Percentiles rank a stretch among this genome's conserved stretches.
phyloP scores from a whole-genome alignment of 1,140 invertebrate species.

The Drusus annulatus region DNA sequence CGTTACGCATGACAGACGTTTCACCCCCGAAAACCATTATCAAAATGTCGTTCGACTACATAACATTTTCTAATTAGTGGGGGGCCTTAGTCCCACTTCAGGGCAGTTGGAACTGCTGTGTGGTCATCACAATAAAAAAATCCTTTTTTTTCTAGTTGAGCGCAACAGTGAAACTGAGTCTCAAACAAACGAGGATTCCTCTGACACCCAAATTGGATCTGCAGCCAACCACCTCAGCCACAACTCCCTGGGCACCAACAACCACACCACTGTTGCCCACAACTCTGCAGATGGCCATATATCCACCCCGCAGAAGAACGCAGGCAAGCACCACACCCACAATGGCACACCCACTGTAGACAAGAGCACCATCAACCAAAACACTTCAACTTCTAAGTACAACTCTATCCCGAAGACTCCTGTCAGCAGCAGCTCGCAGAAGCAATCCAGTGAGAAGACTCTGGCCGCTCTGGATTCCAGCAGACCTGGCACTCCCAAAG shows the following conservation, averaged over 20 bases:
- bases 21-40: no score
- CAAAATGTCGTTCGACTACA: neutral
- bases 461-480: constrained; percentile 66
- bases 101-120: no score
- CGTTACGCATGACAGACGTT: no score
- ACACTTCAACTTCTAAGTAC: constrained; percentile 65
- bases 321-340: constrained; percentile 77
- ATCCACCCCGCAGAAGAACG: constrained; percentile 73
- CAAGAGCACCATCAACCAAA: constrained; percentile 62
- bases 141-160: constrained; percentile 73
- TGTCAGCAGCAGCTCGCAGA: constrained; percentile 70
- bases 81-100: no score
- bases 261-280: constrained; percentile 79
- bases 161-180: constrained; percentile 92
- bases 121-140: no score
- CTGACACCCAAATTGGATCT: constrained; percentile 78
- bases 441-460: constrained; percentile 70
- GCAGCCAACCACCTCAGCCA: constrained; percentile 56
- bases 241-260: constrained; percentile 68
- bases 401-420: constrained; percentile 69
- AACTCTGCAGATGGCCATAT: constrained; percentile 74
- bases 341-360: constrained; percentile 69
- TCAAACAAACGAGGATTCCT: constrained; percentile 84
- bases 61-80: no score
- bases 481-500: constrained; percentile 69